Evolutionary conservation across 1,140 invertebrate genomes (phyloP).

Genomic region (Papilio dardanus): DNA sequence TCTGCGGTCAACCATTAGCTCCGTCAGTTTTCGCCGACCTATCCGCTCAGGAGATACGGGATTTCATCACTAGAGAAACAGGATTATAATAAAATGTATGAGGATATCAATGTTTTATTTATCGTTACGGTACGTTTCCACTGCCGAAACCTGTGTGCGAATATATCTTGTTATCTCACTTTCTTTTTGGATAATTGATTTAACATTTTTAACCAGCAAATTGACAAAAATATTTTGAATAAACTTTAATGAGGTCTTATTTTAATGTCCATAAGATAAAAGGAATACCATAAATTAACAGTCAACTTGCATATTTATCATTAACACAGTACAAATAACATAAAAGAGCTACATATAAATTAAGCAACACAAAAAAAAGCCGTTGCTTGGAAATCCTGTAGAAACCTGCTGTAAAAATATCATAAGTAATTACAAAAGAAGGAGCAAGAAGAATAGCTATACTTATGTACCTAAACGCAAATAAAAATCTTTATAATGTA

Average conservation of each 20-base stretch:
- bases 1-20: not conserved
- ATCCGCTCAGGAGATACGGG: not conserved
- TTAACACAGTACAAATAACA: too few species aligned
- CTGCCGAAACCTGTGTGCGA: not conserved
- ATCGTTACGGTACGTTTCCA: not conserved
- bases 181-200: not conserved
- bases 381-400: too few species aligned
- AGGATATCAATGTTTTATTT: not conserved
- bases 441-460: too few species aligned
- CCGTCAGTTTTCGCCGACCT: slow-evolving; percentile 14
- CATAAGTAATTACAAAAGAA: too few species aligned
- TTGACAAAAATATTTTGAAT: too few species aligned
- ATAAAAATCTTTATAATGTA: too few species aligned
- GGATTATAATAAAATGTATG: not conserved
- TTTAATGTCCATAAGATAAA: too few species aligned
- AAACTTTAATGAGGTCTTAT: too few species aligned
- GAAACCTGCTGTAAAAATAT: not conserved
- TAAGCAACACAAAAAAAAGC: not conserved
- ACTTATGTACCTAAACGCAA: too few species aligned
- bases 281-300: too few species aligned
- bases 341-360: too few species aligned
- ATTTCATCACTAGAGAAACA: slow-evolving; percentile 18
- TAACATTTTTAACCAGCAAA: not conserved
- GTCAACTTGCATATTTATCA: too few species aligned
- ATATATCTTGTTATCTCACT: not conserved